Evolutionary conservation across 2,113 vertebrate genomes (phyloP).

Genomic region (Dolichallabes microphthalmus): DNA sequence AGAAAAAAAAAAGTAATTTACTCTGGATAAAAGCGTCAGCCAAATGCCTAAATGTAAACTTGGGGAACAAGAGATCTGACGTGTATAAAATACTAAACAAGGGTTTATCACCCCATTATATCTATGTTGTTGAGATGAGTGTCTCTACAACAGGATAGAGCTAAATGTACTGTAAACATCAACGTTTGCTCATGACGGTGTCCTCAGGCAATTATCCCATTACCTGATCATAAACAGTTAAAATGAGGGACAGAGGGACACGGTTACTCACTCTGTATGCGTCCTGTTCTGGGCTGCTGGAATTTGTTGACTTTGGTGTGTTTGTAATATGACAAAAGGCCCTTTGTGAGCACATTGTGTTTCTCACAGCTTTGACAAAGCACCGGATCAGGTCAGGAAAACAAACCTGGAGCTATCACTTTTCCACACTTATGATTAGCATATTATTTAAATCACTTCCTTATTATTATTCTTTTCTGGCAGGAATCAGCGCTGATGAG

Average conservation of each 20-base stretch:
- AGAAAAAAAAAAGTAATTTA: no score
- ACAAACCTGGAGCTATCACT: not conserved
- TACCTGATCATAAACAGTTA: not conserved
- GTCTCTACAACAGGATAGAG: not conserved
- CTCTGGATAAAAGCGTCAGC: no score
- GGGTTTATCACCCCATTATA: not conserved
- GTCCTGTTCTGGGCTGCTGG: slow-evolving; percentile 16
- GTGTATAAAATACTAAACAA: not conserved
- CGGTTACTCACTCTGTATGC: not conserved
- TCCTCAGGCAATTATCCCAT: not conserved
- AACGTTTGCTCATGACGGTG: not conserved
- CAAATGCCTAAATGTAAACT: no score
- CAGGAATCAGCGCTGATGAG: slow-evolving; percentile 70
- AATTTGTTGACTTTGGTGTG: slow-evolving; percentile 50
- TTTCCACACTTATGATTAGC: no score
- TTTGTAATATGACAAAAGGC: slow-evolving; percentile 8
- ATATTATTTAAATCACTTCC: not conserved
- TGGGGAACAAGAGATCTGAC: not conserved
- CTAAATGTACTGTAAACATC: not conserved
- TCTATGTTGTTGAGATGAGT: not conserved
- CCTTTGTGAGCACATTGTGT: not conserved
- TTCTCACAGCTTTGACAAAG: not conserved
- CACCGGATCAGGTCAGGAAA: not conserved
- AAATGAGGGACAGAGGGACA: not conserved
- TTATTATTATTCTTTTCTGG: not conserved